These are phyloP conservation scores for Iphiclides podalirius DNA, from an alignment of 2,888 invertebrate species.

Conservation along the genomic window DNA sequence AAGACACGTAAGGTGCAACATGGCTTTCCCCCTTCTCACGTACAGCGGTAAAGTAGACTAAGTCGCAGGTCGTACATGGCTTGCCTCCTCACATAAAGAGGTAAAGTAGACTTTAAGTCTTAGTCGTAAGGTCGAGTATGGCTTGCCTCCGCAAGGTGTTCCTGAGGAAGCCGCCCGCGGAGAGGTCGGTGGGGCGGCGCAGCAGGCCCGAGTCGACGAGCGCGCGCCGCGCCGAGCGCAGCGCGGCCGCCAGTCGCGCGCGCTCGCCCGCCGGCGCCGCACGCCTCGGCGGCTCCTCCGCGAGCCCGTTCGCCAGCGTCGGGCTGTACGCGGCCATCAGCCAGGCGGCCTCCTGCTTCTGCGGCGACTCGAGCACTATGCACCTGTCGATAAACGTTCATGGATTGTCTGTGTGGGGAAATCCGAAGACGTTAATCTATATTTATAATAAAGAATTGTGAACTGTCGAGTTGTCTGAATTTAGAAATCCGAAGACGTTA, in stretches of 20 bases:
- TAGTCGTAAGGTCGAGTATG: neutral
- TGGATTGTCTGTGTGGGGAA: too few relatives aligned
- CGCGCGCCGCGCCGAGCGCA: constrained; percentile 90
- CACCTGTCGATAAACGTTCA: constrained; percentile 85
- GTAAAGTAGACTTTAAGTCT: too few relatives aligned
- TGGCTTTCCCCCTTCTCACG: too few relatives aligned
- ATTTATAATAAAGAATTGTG: too few relatives aligned
- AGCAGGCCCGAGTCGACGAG: constrained; percentile 91
- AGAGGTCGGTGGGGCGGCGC: constrained; percentile 87
- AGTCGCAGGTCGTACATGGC: too few relatives aligned
- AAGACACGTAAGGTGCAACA: too few relatives aligned
- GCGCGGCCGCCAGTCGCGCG: constrained; percentile 91
- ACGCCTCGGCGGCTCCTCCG: constrained; percentile 81
- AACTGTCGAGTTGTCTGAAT: too few relatives aligned
- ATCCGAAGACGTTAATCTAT: too few relatives aligned
- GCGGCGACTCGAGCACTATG: constrained; percentile 94
- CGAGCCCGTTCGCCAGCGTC: constrained; percentile 88
- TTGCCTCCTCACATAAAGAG: too few relatives aligned
- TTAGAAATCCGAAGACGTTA: too few relatives aligned
- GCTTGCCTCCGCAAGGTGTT: constrained; percentile 89
- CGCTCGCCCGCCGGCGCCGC: constrained; percentile 93
- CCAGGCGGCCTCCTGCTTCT: constrained; percentile 95
- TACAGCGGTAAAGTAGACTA: too few relatives aligned
- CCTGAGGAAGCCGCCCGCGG: constrained; percentile 91
- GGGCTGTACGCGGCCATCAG: constrained; percentile 96